Evolutionary conservation across 2,888 invertebrate species (phyloP), one percentile per base, ranked within the genome.

Genomic region (Metacarcinus magister): DNA sequence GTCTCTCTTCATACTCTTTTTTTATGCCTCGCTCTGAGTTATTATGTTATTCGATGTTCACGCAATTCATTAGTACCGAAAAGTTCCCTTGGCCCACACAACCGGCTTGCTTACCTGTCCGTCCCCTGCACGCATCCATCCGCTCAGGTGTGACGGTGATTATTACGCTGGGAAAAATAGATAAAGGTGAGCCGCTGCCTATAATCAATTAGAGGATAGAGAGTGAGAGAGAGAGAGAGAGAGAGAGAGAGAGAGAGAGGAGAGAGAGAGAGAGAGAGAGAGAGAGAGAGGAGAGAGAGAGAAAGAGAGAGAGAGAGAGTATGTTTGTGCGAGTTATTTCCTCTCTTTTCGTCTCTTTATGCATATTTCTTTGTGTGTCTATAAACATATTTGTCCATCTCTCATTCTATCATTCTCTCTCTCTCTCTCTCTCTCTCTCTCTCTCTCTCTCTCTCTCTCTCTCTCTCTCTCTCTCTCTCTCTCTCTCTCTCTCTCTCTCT

Each of bases 401-500:
- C 19, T 91, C 46, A 8, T n/a, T 23, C 48, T 92, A 28, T 48
- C 19, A 23, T 28, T 28, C 28, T 32, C n/a, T 92, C 19, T 10
- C 28, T 48, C 48, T 48, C 48, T 92, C 48, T 92, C 92, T 46
- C 46, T 92, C 8, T 92, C 92, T 92, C 19, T 92, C 48, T 46
- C 19, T 92, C 92, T 46, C n/a, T 54, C 28, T 28, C 28, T 54
- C 48, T 48, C 28, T 48, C 28, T 92, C 54, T 92, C 48, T 46
- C 54, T 92, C 48, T 48, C 48, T 92, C 54, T 48, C 92, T 92
- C 48, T 92, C 54, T 91, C 92, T 92, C 92, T 54, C 92, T 92
- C 92, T 92, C 92, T 92, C 91, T 91, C 91, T 91, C 91, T 91
- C 91, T 91, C 91, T 91, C 91, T 91, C 91, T 91, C 44, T 90